These are phyloP conservation scores for Lottia gigantea DNA, from an alignment of 2,888 invertebrate species.

Conservation along the genomic window DNA sequence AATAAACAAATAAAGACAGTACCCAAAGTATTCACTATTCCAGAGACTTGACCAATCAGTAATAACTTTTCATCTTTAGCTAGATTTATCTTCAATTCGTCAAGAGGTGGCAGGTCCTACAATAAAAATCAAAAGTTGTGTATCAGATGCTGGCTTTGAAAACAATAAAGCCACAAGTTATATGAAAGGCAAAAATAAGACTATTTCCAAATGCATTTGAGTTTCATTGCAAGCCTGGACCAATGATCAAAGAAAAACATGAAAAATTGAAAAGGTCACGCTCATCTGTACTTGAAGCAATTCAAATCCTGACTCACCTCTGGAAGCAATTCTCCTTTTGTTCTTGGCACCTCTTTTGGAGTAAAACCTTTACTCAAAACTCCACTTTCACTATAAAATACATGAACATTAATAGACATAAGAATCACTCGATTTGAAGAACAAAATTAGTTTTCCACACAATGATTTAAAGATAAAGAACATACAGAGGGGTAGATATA, in stretches of 20 bases:
- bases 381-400: constrained; percentile 14
- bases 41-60: constrained; percentile 49
- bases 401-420: too few relatives aligned
- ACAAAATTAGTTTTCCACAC: too few relatives aligned
- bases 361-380: constrained; percentile 33
- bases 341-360: constrained; percentile 41
- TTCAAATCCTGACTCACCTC: constrained; percentile 39
- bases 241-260: too few relatives aligned
- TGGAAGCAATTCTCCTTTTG: constrained; percentile 53
- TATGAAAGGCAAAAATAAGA: too few relatives aligned
- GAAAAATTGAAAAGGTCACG: too few relatives aligned
- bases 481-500: too few relatives aligned
- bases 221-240: too few relatives aligned
- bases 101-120: constrained; percentile 59
- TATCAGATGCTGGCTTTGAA: background rate
- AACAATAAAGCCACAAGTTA: background rate
- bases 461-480: too few relatives aligned
- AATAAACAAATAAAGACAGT: constrained; percentile 14
- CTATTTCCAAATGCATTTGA: too few relatives aligned
- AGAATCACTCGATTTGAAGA: too few relatives aligned
- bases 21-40: constrained; percentile 58
- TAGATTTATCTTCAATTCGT: constrained; percentile 56
- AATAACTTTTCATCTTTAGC: constrained; percentile 52
- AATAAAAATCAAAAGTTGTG: constrained; percentile 18
- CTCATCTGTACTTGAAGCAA: too few relatives aligned